Base-by-base conservation (phyloP, 2,797 vertebrate species). In the Cossypha dichroa region DNA sequence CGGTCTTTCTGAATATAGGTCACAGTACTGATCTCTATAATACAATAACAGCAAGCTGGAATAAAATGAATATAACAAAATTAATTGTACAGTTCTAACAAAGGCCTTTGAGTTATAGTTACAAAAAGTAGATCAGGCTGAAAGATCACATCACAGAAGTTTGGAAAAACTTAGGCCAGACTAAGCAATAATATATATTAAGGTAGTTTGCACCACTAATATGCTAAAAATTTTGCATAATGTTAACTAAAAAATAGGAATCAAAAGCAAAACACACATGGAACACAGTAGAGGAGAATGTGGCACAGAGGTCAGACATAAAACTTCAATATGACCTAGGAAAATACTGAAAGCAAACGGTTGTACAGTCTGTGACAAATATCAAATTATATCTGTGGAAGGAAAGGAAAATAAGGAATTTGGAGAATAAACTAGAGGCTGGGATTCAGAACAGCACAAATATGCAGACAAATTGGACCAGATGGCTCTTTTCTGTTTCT, bases 401-500 rank as follows among this genome's bases (percentile, higher is more conserved):
- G 19, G 34, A 81, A 90, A 84, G 25, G 41, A 55, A 80, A 96
- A 67, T 43, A 78, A 67, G 20, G 46, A 87, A 56, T 95, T 10
- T 91, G 56, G 56, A 89, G 40, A 68, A 64, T 70, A 88, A 92
- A 68, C 17, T 55, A 40, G 41, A 36, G 89, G 19, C 21, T 84
- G 40, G 36, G 49, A 55, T 78, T 82, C 78, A 83, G 79, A 90
- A 77, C 48, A 94, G 34, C 34, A 64, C 45, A 94, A 82, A 94
- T 43, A 83, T 36, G 38, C 33, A 85, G 68, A 72, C 55, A 85
- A 95, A 95, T 64, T 76, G 70, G 59, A 91, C 89, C 96, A 96
- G 95, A 95, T 96, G 95, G 90, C 54, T 59, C 62, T 93, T 89
- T 86, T 93, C 86, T 84, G 62, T 92, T 91, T 91, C 76, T 85